Conservation (phyloP, 2,797 vertebrate species). For the Tragopan temminckii region DNA sequence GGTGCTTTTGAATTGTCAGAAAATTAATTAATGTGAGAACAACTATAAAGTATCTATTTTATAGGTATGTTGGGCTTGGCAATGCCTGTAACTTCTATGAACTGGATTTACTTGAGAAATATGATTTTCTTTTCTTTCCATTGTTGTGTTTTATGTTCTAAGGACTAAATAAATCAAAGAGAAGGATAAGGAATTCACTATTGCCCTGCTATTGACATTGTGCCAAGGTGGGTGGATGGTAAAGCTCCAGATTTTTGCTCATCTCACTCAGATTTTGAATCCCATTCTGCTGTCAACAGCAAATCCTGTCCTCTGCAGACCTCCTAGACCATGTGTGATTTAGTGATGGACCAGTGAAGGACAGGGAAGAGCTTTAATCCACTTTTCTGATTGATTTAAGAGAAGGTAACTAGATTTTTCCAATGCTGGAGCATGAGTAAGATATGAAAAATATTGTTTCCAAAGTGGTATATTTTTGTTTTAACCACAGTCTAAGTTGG, state of each 20-base stretch:
- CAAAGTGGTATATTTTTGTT: background rate
- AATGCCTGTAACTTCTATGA: background rate
- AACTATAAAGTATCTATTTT: background rate
- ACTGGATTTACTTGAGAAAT: background rate
- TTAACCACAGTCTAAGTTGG: background rate
- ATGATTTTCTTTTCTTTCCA: background rate
- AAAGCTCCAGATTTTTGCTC: background rate
- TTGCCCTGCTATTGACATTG: background rate
- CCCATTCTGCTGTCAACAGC: background rate
- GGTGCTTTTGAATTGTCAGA: background rate
- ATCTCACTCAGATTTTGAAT: background rate
- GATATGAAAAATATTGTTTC: background rate
- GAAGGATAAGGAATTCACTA: background rate
- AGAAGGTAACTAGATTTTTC: background rate
- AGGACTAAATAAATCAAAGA: background rate
- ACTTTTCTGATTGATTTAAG: background rate
- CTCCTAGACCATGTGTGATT: background rate
- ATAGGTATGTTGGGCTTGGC: background rate
- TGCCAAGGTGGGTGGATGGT: background rate
- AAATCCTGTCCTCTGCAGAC: background rate
- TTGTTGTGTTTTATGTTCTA: background rate
- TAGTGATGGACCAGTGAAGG: background rate
- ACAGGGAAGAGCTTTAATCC: background rate
- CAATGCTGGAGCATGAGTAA: fast-evolving
- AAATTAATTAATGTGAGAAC: background rate